Evolutionary conservation across 2,797 vertebrate species (phyloP).

Genomic region (Argyrosomus regius): DNA sequence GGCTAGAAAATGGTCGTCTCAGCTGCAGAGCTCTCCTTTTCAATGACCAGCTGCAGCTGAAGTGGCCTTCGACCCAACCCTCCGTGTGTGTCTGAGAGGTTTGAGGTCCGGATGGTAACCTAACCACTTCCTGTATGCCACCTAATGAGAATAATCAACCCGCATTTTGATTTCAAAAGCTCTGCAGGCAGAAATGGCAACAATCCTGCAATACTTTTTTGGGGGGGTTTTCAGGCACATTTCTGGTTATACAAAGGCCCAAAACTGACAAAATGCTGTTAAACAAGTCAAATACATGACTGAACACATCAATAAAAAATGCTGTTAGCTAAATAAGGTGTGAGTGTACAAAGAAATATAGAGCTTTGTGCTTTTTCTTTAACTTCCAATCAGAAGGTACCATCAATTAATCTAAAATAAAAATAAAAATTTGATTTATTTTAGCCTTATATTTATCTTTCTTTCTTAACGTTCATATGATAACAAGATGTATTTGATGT

Average conservation of each 20-base stretch:
- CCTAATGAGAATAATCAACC: slow-evolving; percentile 52
- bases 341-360: neutral
- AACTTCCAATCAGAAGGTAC: neutral
- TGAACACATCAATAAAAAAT: neutral
- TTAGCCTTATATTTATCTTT: neutral
- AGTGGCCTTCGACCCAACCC: slow-evolving; percentile 71
- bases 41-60: slow-evolving; percentile 76
- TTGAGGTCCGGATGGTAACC: slow-evolving; percentile 54
- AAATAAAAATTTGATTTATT: no score
- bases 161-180: slow-evolving; percentile 48
- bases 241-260: neutral
- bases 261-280: neutral
- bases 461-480: neutral
- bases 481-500: no score
- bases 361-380: neutral
- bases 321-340: neutral
- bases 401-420: neutral
- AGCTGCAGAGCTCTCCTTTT: slow-evolving; percentile 64
- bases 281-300: neutral
- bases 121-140: slow-evolving; percentile 64
- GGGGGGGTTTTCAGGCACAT: neutral
- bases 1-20: slow-evolving; percentile 41
- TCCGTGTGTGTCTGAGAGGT: slow-evolving; percentile 51
- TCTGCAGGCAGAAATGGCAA: slow-evolving; percentile 27
- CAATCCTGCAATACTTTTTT: neutral